A percentile compares a stretch with the other conserved stretches of the same genome.
These are phyloP conservation scores for Sphyrna mokarran DNA, from an alignment of 2,113 vertebrate genomes.

Conservation along the genomic window DNA sequence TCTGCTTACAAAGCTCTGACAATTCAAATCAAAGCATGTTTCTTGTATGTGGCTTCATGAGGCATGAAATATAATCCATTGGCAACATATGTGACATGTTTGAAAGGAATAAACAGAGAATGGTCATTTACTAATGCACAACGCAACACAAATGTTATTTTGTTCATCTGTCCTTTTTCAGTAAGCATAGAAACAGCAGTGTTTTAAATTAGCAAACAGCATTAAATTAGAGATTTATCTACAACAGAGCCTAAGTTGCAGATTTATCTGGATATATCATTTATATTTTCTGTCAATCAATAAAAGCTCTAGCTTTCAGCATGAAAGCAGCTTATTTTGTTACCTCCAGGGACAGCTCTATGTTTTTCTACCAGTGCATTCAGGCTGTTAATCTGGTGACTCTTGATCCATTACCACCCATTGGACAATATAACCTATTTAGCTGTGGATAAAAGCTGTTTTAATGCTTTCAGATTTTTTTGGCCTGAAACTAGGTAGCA, in stretches of 20 bases:
- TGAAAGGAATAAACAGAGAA: not conserved
- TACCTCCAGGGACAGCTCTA: not conserved
- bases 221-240: constrained; percentile 35
- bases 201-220: not conserved
- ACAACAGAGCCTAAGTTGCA: constrained; percentile 27
- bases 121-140: not conserved
- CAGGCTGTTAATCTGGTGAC: not conserved
- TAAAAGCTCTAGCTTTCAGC: constrained; percentile 36
- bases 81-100: not conserved
- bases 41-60: not conserved
- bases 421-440: constrained; percentile 30
- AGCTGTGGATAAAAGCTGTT: constrained; percentile 20
- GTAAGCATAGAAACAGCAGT: not conserved
- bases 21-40: not conserved
- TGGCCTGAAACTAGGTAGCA: constrained; percentile 23
- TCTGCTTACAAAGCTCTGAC: not conserved
- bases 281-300: constrained; percentile 37
- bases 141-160: not conserved
- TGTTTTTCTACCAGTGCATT: not conserved
- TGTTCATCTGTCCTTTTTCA: not conserved
- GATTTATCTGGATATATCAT: constrained; percentile 38
- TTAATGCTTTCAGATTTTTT: constrained; percentile 21
- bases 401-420: not conserved
- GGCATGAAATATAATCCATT: not conserved
- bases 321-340: constrained; percentile 25